Base-by-base conservation (phyloP, 2,797 vertebrate genomes). In the Protonibea diacanthus region DNA sequence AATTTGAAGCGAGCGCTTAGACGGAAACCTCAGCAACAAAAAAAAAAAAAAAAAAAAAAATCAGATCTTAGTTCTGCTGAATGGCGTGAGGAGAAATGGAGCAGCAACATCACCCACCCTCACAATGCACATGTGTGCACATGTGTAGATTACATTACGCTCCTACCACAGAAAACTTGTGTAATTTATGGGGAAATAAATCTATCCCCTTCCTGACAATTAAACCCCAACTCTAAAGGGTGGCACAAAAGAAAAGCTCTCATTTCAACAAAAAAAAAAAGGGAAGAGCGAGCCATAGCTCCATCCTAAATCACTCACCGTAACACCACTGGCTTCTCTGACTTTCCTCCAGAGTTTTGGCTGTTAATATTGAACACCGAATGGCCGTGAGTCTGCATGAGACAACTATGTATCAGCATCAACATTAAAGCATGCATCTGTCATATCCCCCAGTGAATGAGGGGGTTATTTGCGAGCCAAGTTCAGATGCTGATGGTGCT, bases 141-240 rank as follows among this genome's bases (percentile, higher is more conserved):
- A 93, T 87, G 91, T 94, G 94, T 81, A 88, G 88, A 94, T 92
- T 83, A 84, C 92, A 94, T 94, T 93, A 93, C 80, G 74, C 76
- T 80, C 71, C 84, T 90, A 89, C 88, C 88, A 80, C 80, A 93
- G 81, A 93, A 86, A 93, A 89, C 80, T 14, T 42, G 75, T 80
- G 84, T 91, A 89, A 93, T 94, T 94, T 94, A 95, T 90, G 89
- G 84, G 91, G 75, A 81, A 92, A 93, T 94, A 93, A 94, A 94
- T 92, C 86, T 85, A 83, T 88, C 90, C 86, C 84, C 88, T 91
- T 93, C 90, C 92, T 94, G 90, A 91, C 91, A 89, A 88, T 89
- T 86, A 93, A 93, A 92, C 81, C 80, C 78, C 73, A 89, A 88
- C 86, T 90, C 89, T 87, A 87, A 92, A 92, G 86, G 88, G 89